phyloP scores from a whole-genome alignment of 2,888 invertebrate species.

The Trissoscelio sp. region DNA sequence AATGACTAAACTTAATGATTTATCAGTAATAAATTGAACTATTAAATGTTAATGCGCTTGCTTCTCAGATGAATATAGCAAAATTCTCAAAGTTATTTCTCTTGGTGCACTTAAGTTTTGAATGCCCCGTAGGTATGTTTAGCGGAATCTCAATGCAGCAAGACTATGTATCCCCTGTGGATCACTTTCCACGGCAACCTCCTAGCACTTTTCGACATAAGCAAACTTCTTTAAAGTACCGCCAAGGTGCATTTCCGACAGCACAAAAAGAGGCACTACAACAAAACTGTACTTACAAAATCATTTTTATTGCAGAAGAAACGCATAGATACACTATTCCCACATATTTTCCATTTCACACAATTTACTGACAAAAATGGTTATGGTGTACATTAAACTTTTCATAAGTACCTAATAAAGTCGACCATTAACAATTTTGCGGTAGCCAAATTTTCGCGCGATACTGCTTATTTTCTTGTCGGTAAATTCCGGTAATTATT shows the following conservation, averaged over 20 bases:
- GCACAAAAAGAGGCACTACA: conserved; percentile 1
- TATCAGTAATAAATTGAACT: too few relatives aligned
- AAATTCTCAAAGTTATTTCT: neutral
- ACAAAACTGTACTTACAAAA: conserved; percentile 43
- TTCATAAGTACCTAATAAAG: neutral
- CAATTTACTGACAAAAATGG: neutral
- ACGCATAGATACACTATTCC: neutral
- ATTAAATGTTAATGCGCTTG: neutral
- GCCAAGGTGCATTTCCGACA: conserved; percentile 42
- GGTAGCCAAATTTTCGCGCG: neutral
- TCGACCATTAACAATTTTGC: too few relatives aligned
- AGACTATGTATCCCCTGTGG: conserved; percentile 51
- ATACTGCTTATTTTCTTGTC: conserved; percentile 16
- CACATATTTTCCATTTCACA: neutral
- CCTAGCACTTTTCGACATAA: conserved; percentile 43
- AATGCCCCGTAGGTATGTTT: conserved; percentile 27
- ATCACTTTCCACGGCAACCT: conserved; percentile 38
- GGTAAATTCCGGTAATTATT: conserved; percentile 34
- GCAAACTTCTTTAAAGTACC: conserved; percentile 52
- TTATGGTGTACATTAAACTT: too few relatives aligned
- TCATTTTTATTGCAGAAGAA: conserved; percentile 13
- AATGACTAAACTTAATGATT: too few relatives aligned
- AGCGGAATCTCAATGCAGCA: conserved; percentile 41
- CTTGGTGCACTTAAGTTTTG: conserved; percentile 8
- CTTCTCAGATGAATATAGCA: neutral